Evolutionary conservation across 2,888 invertebrate genomes (phyloP).

Genomic region (Eristalis intricaria): DNA sequence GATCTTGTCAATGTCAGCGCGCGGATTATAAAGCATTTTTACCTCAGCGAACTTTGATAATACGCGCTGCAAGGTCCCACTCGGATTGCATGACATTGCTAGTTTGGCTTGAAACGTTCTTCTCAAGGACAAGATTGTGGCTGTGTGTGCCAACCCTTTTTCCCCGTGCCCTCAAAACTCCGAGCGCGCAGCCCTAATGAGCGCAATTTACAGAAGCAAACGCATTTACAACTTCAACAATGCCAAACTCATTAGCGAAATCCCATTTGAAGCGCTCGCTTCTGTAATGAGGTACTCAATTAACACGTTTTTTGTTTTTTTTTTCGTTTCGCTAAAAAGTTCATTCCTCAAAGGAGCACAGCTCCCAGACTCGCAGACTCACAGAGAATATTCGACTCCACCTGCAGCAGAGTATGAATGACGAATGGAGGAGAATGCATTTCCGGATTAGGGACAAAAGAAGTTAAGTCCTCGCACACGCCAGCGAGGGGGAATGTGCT

Average conservation of each 20-base stretch:
- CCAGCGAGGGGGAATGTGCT: slow-evolving; percentile 23
- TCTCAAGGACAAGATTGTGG: slow-evolving; percentile 60
- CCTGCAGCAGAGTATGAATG: slow-evolving; percentile 10
- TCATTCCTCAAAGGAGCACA: slow-evolving; percentile 18
- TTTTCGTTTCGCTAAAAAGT: slow-evolving; percentile 14
- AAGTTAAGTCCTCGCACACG: slow-evolving; percentile 14
- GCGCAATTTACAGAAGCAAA: slow-evolving; percentile 60
- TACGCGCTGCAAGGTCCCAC: slow-evolving; percentile 9
- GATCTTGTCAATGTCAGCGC: slow-evolving; percentile 15
- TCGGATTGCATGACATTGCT: slow-evolving; percentile 29
- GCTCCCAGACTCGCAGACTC: background rate
- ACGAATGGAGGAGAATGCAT: slow-evolving; percentile 7
- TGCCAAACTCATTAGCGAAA: slow-evolving; percentile 70
- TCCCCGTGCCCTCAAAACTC: background rate
- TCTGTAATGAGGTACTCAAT: slow-evolving; percentile 70
- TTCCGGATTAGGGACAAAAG: slow-evolving; percentile 5
- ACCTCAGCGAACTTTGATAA: background rate
- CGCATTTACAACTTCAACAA: slow-evolving; percentile 67
- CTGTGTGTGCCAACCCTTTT: background rate
- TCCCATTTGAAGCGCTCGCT: slow-evolving; percentile 57
- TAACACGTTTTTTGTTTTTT: slow-evolving; percentile 43
- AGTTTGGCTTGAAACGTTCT: background rate
- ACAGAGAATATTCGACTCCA: background rate
- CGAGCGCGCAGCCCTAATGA: slow-evolving; percentile 43
- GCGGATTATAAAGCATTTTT: slow-evolving; percentile 8